Base-by-base conservation (phyloP, 37 sponge, comb jelly and placozoan genomes). In the Aplysina aerophoba region DNA sequence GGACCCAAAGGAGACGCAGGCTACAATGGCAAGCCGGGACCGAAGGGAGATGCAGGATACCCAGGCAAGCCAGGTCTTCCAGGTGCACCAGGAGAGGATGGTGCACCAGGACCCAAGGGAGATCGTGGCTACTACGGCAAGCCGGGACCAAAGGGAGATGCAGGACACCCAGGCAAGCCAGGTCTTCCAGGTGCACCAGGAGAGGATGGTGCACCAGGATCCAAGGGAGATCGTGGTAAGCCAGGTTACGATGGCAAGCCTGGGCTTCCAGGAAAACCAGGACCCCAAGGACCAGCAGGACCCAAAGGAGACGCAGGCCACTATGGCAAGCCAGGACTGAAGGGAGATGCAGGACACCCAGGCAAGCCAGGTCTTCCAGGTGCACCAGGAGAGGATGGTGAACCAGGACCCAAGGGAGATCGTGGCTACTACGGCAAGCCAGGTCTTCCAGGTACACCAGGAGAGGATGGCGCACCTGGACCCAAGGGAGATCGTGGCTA, bases 81-180 rank as follows among this genome's bases (percentile, higher is more conserved):
- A 65, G 66, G 66, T 30, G 66, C 66, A 11, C 66, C 66, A 65
- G 66, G 66, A 20, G 66, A 30, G 31, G 31, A 37, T 34, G 74
- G 74, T 19, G 8, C 35, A 73, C 38, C 39, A 38, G 74, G 74
- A 73, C 38, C 38, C 19, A 22, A 22, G 12, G 74, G 74, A 34
- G 41, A 8, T 11, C 37, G 6, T n/a, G 66, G 66, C 12, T 16
- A 11, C 20, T 21, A 37, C 19, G 74, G 74, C 8, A 37, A 33
- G 37, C 74, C 74, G 8, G 74, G 74, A 31, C n/a, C n/a, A n/a
- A n/a, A n/a, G n/a, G n/a, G 6, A 75, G 38, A 19, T 15, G 54
- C 53, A 25, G 78, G 78, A 22, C 1, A 38, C 8, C 78, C 78
- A 53, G 78, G 78, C n/a, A 17, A 44, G 4, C 28, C 64, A 62